Evolutionary conservation across 2,113 vertebrate genomes (phyloP), one percentile per base, ranked within the genome.

Genomic region (Motacilla tschutschensis): DNA sequence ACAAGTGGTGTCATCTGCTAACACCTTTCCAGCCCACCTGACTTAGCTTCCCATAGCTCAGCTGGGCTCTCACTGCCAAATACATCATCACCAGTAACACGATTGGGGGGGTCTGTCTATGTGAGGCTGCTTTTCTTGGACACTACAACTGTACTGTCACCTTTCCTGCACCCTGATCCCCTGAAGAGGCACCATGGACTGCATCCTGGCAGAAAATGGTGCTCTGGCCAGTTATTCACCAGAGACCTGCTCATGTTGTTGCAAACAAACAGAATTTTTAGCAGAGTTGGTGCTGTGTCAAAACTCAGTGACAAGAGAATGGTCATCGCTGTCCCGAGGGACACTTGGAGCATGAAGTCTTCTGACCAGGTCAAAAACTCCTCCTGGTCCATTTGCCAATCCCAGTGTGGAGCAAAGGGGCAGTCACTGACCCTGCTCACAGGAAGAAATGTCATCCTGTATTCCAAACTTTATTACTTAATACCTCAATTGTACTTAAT

Each of bases 401-500:
- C n/a, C 9, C 2, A 1, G 12, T 3, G 0, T 25, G 12, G 50
- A 28, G 40, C 0, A 0, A 83, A 50, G 33, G 38, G 63, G 8
- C n/a, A 22, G 38, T 62, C 57, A 6, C 11, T 50, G 41, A 24
- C 35, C 46, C 54, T 19, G 26, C 29, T 43, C 38, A 47, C 20
- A 40, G 41, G 51, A 64, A 85, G 31, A 62, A 71, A 87, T 79
- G 59, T 91, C 31, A 60, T 60, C 62, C 65, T 55, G 51, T 59
- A 47, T 76, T 91, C 90, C 8, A 2, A 53, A 47, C 36, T 73
- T 79, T 90, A 94, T 83, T 91, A 88, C 91, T 96, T 93, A 93
- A 91, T 92, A 90, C 85, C 81, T 93, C 89, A 93, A 81, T 93
- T 89, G 92, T 70, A 87, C 48, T 91, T 93, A 93, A 88, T 65